Percentiles rank a stretch among this genome's conserved stretches.
Conservation (phyloP, 2,888 invertebrate genomes). For the Petrophora chlorosata region DNA sequence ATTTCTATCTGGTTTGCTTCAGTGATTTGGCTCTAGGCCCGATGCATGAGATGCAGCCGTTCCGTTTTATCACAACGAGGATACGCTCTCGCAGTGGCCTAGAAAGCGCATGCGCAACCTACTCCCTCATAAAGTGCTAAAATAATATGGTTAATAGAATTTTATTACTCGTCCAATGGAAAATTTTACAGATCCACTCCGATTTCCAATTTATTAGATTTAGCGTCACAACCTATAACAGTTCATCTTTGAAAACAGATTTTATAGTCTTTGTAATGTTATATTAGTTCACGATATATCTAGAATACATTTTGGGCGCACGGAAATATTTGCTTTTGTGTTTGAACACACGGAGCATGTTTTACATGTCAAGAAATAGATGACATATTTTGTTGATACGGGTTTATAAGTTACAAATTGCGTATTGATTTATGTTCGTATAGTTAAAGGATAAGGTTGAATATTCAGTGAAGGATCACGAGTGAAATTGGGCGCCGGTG, state of each 20-base stretch:
- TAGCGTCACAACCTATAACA: conserved; percentile 19
- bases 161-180: conserved; percentile 46
- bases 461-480: conserved; percentile 42
- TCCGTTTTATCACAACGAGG: conserved; percentile 49
- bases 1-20: conserved; percentile 48
- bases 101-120: conserved; percentile 52
- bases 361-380: conserved; percentile 48
- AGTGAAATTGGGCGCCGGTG: conserved; percentile 47
- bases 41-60: conserved; percentile 52
- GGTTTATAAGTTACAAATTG: conserved; percentile 31
- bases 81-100: conserved; percentile 57
- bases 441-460: conserved; percentile 47
- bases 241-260: conserved; percentile 33
- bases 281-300: conserved; percentile 8
- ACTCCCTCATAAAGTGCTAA: conserved; percentile 42
- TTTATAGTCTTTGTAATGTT: conserved; percentile 25
- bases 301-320: conserved; percentile 3
- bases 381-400: conserved; percentile 37
- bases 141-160: conserved; percentile 45
- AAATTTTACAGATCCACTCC: conserved; percentile 46
- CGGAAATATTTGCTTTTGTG: conserved; percentile 27
- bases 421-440: conserved; percentile 39
- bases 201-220: conserved; percentile 44
- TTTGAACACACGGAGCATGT: conserved; percentile 42
- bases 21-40: conserved; percentile 59